Base-by-base conservation (phyloP, 2,888 invertebrate species). In the Melangyna quadrimaculata region DNA sequence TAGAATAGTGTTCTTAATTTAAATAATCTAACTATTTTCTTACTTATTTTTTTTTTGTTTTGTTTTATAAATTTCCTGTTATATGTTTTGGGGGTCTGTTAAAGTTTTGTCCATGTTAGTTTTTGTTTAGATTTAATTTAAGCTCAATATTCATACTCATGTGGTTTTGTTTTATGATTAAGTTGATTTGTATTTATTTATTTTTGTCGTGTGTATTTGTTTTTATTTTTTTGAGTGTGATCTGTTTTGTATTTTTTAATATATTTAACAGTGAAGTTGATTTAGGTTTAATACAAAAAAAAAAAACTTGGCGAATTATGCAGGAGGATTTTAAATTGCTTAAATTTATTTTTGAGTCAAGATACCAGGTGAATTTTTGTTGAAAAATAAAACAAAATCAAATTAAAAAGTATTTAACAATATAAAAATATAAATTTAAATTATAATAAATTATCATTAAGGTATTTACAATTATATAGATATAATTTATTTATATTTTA, bases 321-420 rank as follows among this genome's bases (percentile, higher is more conserved):
- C 24, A 45, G 43, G 67, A 59, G 75, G 57, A 70, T 71, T 79
- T 71, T 10, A 24, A 55, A 37, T 32, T 24, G 1, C 59, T 67
- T 67, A 74, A 78, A 67, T 88, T 88, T 83, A 67, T 48, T 67
- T 61, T 65, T 82, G 86, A 88, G 81, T 77, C 89, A 89, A 89
- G 87, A 87, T 87, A 78, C 73, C 87, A 83, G 78, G 75, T 88
- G 86, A 72, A 72, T 80, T 79, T 87, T 83, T 87, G 57, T 67
- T 43, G 35, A 69, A 55, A 59, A 40, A 40, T 71, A 55, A 59
- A 40, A 40, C 71, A 74, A n/a, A 35, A 9, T n/a, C 17, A 45
- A 83, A 69, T 57, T 19, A 51, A 79, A 43, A 53, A 22, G 43
- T 57, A 24, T 43, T 59, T 19, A 69, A 59, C 59, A 80, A 80